These are phyloP conservation scores for Protonemura montana DNA, from an alignment of 2,888 invertebrate genomes.

Conservation along the genomic window DNA sequence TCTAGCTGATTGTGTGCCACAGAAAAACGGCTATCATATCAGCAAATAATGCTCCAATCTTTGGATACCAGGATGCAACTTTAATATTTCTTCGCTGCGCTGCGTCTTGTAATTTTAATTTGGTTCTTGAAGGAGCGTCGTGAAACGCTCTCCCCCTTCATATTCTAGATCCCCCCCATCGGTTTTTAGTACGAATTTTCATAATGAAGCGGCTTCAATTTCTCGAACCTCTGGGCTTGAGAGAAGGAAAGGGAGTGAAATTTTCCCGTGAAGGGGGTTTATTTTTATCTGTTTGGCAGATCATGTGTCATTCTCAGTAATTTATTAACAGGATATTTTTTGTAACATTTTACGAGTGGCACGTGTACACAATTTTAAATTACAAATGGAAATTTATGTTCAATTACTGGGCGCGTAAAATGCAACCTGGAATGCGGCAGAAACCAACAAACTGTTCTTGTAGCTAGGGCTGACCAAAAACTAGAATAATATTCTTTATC, in stretches of 20 bases:
- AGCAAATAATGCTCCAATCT: no score
- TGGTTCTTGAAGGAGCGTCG: background rate
- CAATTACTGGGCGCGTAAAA: no score
- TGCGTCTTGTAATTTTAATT: conserved; percentile 7
- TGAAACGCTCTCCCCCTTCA: background rate
- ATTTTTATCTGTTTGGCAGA: background rate
- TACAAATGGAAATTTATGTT: no score
- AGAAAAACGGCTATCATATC: no score
- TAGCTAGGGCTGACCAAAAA: no score
- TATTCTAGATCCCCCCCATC: background rate
- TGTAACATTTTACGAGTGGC: background rate
- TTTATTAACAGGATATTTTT: background rate
- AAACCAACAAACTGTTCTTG: no score
- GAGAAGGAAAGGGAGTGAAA: background rate
- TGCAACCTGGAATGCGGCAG: no score
- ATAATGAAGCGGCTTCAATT: background rate
- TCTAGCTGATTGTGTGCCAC: no score
- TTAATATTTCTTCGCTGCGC: background rate
- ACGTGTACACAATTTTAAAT: background rate
- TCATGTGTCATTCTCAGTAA: background rate
- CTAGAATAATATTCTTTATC: no score
- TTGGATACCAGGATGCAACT: background rate
- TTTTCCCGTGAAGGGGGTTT: background rate
- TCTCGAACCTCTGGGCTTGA: background rate
- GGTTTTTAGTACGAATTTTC: background rate